These are phyloP conservation scores for Drosophila melanica DNA, from an alignment of 1,140 invertebrate genomes.

Conservation along the genomic window DNA sequence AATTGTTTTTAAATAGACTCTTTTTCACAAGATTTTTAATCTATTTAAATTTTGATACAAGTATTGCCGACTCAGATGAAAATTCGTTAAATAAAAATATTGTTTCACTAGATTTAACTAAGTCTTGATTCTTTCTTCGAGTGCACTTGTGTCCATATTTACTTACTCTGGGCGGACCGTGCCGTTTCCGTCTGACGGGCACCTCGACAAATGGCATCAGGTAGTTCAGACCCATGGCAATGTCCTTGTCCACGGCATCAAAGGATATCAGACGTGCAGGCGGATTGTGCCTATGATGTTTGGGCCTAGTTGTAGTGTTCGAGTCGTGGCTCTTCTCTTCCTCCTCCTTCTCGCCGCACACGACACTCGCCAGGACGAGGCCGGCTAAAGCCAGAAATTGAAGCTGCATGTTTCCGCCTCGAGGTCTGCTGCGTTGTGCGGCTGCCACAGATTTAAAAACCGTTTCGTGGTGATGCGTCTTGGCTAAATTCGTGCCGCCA, in stretches of 20 bases:
- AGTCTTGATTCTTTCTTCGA: neutral
- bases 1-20: no score
- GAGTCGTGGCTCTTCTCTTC: neutral
- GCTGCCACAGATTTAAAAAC: constrained; percentile 45
- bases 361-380: constrained; percentile 36
- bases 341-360: constrained; percentile 27
- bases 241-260: constrained; percentile 60
- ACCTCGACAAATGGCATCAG: constrained; percentile 73
- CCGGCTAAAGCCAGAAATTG: constrained; percentile 8
- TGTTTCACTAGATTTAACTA: neutral
- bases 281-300: constrained; percentile 3
- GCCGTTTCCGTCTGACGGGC: constrained; percentile 61
- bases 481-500: constrained; percentile 25
- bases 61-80: no score
- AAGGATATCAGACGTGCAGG: constrained; percentile 60
- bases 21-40: no score
- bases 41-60: no score
- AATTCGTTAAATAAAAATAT: no score
- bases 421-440: constrained; percentile 22
- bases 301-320: constrained; percentile 18
- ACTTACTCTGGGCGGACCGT: constrained; percentile 56
- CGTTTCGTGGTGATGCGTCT: constrained; percentile 21
- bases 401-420: constrained; percentile 54
- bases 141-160: neutral
- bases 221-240: constrained; percentile 69